Evolutionary conservation across 2,888 invertebrate genomes (phyloP), one percentile per base, ranked within the genome.

Genomic region (Tinea trinotella): DNA sequence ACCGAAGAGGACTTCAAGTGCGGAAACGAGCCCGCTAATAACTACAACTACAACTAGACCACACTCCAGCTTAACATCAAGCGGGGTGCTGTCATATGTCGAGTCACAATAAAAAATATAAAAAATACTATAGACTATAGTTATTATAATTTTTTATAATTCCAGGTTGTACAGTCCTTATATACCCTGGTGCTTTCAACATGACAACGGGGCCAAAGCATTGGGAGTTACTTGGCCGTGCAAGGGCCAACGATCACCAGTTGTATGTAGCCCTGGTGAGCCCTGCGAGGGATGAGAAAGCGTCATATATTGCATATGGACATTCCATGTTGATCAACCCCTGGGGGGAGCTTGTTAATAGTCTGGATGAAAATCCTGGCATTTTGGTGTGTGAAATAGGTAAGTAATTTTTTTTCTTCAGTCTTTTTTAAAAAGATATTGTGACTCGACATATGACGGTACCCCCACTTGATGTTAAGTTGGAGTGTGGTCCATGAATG

Each of bases 151-250:
- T 12, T 4, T 40, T 40, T 24, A 7, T 24, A 5, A 40, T 50
- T 53, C 7, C 64, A 92, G 96, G 94, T 0, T 97, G 97, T 65
- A 89, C 95, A 54, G 74, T 98, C 63, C 77, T 98, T 20, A 82
- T 98, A 18, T 98, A 97, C 81, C 98, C 98, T 0, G 97, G 93
- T 19, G 97, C 98, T 1, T 98, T 98, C 77, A 98, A 97, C 77
- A 94, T 95, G 94, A 96, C 95, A 1, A 98, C 98, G 0, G 98
- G 98, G 0, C 97, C 97, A 0, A 82, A 91, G 55, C 98, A 98
- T 76, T 99, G 97, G 97, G 93, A 96, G 68, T 74, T 96, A 3
- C 81, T 98, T 13, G 92, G 91, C 56, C 88, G 94, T 48, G 89
- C 91, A 0, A 87, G 98, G 52, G 97, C 98, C 30, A 87, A 91